Base-by-base conservation (phyloP, 35 echinoderm and acorn worm species). In the Lytechinus pictus region DNA sequence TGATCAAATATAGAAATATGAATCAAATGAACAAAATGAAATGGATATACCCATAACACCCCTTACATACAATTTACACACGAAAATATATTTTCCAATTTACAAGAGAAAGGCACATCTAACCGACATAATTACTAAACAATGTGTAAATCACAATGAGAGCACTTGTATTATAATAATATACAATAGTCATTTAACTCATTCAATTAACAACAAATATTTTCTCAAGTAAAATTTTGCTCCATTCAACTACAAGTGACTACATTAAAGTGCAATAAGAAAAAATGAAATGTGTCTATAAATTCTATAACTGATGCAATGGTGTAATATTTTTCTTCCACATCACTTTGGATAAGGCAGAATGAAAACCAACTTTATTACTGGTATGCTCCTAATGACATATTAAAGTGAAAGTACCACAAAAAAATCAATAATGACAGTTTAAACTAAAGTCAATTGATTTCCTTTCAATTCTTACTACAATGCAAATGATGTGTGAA, bases 81-180 rank as follows among this genome's bases (percentile, higher is more conserved):
- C 21, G 66, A 79, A 79, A 79, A 79, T 79, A 79, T 79, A 24
- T 16, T 79, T 79, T 79, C 66, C 19, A 24, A 24, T 79, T 79
- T 79, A 79, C 66, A 79, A 79, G 66, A 79, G 66, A 79, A 79
- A 79, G 66, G 66, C 66, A 79, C 66, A 79, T 79, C 66, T 79
- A 79, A 79, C 21, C 21, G 66, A 79, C 66, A 79, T 24, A 79
- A 79, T 79, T 16, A 24, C n/a, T 24, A 5, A 79, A 79, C 66
- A 79, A 79, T 79, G 7, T 79, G 16, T 79, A n/a, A 79, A 79
- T 79, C 66, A 79, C 66, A 24, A 60, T 60, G 5, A 60, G 66
- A 79, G 66, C 66, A 79, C 66, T 79, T 79, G 24, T 79, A 24
- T 79, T 79, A 24, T 4, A 24, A 79, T n/a, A 79, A 79, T 79